A percentile compares a stretch with the other conserved stretches of the same genome.
These are phyloP conservation scores for Gandaritis pyraliata DNA, from an alignment of 2,888 invertebrate species.

Conservation along the genomic window DNA sequence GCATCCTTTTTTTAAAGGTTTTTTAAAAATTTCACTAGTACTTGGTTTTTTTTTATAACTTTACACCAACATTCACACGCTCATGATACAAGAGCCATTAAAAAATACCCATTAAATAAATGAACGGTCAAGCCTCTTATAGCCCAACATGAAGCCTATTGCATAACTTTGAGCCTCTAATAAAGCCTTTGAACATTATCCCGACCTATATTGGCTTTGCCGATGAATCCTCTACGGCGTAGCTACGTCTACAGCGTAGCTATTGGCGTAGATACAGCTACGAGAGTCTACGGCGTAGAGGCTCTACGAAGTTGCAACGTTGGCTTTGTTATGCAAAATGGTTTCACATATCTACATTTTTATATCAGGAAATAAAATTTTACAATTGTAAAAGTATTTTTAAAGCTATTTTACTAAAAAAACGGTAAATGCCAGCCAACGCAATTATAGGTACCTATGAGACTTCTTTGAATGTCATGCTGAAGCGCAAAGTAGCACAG, in stretches of 20 bases:
- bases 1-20: no score
- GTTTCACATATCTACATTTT: background rate
- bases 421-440: no score
- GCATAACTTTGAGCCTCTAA: background rate
- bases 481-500: no score
- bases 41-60: no score
- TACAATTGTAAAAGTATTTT: no score
- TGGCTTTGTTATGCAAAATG: slow-evolving; percentile 4
- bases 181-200: slow-evolving; percentile 1
- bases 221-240: slow-evolving; percentile 3
- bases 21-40: no score
- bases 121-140: background rate
- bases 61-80: no score
- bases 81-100: no score
- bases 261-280: background rate
- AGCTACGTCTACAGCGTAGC: slow-evolving; percentile 4
- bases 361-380: background rate
- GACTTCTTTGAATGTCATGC: no score
- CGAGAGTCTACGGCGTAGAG: slow-evolving; percentile 1
- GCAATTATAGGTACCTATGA: no score
- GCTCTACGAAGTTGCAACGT: background rate
- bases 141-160: slow-evolving; percentile 2
- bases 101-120: background rate
- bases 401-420: no score
- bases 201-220: slow-evolving; percentile 1